Evolutionary conservation across 2,797 vertebrate genomes (phyloP), one percentile per base, ranked within the genome.

Genomic region (Euthynnus affinis): DNA sequence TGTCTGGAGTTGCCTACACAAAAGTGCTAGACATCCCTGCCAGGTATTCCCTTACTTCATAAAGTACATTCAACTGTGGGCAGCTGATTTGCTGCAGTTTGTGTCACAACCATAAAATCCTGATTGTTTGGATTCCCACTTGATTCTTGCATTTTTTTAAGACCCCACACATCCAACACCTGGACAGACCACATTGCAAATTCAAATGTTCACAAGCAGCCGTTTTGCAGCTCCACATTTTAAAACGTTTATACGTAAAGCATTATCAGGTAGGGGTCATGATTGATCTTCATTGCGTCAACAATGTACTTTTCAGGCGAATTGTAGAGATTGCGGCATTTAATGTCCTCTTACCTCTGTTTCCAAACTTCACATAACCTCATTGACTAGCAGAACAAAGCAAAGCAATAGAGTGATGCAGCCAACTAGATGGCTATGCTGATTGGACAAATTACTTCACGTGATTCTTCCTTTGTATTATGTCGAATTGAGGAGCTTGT

Each of bases 31-130:
- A 85, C 85, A 82, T 85, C 74, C 60, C 87, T 82, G 80, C 85
- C 74, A 85, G 86, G 84, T 91, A 89, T 92, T 87, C 73, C 14
- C 79, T 89, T 90, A 90, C 89, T 91, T 92, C 74, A 86, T 90
- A 86, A 91, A 91, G 60, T 69, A 76, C 65, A 78, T 71, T 85
- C 57, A 65, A 82, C 83, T 76, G 73, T 77, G 82, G 80, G 81
- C 76, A 76, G 76, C 80, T 82, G 82, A 88, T 90, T 83, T 80
- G 68, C 78, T 84, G 69, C 76, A 78, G 60, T 88, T 91, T 74
- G 42, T 81, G 71, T 83, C 78, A 57, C 42, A 25, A 58, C 77
- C 56, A 76, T 89, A 81, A 87, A 89, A 76, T 71, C 48, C 5
- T 37, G 65, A 84, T 85, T 89, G 76, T 88, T 89, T 81, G 61